phyloP scores from a whole-genome alignment of 2,888 invertebrate species.

The Caradrina kadenii region DNA sequence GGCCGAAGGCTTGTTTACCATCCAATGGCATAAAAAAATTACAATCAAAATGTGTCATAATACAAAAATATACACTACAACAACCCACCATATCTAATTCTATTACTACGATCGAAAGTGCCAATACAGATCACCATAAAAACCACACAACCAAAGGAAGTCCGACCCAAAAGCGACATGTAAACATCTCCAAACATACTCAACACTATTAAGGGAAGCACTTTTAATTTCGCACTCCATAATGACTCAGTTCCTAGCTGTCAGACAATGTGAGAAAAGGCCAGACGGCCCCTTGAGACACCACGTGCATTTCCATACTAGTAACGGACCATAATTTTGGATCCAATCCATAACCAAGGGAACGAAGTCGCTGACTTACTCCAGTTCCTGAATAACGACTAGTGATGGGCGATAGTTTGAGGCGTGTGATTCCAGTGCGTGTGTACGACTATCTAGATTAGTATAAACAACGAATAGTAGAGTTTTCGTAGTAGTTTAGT shows the following conservation, averaged over 20 bases:
- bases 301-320: conserved; percentile 85
- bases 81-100: background rate
- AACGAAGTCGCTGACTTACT: conserved; percentile 71
- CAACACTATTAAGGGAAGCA: conserved; percentile 52
- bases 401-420: conserved; percentile 48
- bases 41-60: too few species aligned
- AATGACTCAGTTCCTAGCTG: conserved; percentile 47
- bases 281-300: conserved; percentile 70
- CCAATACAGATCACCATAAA: conserved; percentile 25
- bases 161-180: conserved; percentile 35
- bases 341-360: conserved; percentile 83
- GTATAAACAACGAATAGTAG: too few species aligned
- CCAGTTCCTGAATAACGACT: conserved; percentile 67
- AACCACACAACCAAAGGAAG: conserved; percentile 48
- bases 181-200: conserved; percentile 53
- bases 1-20: too few species aligned
- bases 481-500: too few species aligned
- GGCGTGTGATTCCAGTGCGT: background rate
- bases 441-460: background rate
- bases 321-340: conserved; percentile 85
- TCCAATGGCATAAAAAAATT: too few species aligned
- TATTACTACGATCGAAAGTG: conserved; percentile 35
- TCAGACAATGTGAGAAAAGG: conserved; percentile 74
- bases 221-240: conserved; percentile 62
- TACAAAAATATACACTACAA: too few species aligned